Base-by-base conservation (phyloP, 1,140 invertebrate genomes). In the Trinorchestia longiramus region DNA sequence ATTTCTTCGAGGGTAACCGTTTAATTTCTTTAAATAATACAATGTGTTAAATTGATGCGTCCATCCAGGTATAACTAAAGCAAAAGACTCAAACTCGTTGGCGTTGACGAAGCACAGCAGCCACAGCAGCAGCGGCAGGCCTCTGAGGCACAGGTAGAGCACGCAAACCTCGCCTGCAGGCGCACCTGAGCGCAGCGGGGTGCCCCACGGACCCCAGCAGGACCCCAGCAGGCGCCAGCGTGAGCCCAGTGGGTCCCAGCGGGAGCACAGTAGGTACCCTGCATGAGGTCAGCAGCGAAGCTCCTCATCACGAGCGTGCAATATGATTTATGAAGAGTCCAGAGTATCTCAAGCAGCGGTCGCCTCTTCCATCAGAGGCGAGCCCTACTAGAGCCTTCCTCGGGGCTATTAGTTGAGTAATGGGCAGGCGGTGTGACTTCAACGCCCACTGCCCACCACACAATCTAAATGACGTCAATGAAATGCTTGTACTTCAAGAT, bases 301-400 rank as follows among this genome's bases (percentile, higher is more conserved):
- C 17, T 94, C 92, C 43, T 47, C 92, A 43, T 44, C 43, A 94
- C 17, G 43, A 43, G 8, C 19, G 43, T 94, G 92, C 92, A 94
- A 94, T 94, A 94, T 94, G 92, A 94, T 94, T 94, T 94, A 94
- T 94, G 62, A 77, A 77, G 11, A 77, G 62, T 11, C 15, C 43
- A 11, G 43, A 36, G 43, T 8, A 90, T 41, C 88, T 36, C 88
- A 42, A 41, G 36, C 88, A 90, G 88, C 41, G 6, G 88, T 15
- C n/a, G 41, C n/a, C 28, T 90, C 88, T 90, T 90, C 88, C 88
- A 90, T 90, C 88, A 90, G 88, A 43, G 6, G 88, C 88, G n/a
- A 43, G 87, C 41, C 8, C 36, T 87, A 8, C 41, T 41, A 53
- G 62, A 90, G 43, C n/a, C 88, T 90, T 90, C 88, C 43, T 90